Percentiles rank a stretch among this genome's conserved stretches.
Conservation (phyloP, 1,140 invertebrate genomes). For the Pseudomyrmex dendroicus region DNA sequence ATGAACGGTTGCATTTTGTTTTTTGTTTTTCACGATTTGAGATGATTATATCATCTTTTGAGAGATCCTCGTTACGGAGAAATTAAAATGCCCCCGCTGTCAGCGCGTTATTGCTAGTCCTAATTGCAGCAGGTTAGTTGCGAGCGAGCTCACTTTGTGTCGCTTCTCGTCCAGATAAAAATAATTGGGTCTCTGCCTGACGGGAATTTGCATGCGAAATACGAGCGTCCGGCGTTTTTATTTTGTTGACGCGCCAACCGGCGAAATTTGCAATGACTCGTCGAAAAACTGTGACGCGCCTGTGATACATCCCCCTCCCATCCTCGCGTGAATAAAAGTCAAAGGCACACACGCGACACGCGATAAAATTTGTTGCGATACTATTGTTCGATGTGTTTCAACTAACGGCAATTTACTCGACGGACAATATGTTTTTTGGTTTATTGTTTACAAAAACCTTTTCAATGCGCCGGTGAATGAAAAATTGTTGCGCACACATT, state of each 20-base stretch:
- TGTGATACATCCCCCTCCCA: not conserved
- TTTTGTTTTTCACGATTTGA: slow-evolving; percentile 7
- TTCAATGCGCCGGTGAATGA: slow-evolving; percentile 21
- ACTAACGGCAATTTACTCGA: slow-evolving; percentile 30
- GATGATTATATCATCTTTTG: slow-evolving; percentile 6
- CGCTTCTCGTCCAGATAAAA: slow-evolving; percentile 60
- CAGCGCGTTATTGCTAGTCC: slow-evolving; percentile 53
- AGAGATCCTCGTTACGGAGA: slow-evolving; percentile 55
- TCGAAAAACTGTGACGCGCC: slow-evolving; percentile 42
- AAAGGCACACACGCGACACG: slow-evolving; percentile 14
- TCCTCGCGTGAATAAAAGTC: slow-evolving; percentile 39
- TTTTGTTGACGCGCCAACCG: slow-evolving; percentile 47
- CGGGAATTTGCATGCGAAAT: slow-evolving; percentile 65
- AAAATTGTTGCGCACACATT: not conserved
- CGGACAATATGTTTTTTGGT: slow-evolving; percentile 33
- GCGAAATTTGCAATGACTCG: slow-evolving; percentile 39
- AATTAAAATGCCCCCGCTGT: slow-evolving; percentile 62
- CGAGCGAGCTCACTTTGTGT: slow-evolving; percentile 69
- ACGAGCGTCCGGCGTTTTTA: slow-evolving; percentile 61
- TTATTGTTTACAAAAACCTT: not conserved
- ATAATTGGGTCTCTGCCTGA: slow-evolving; percentile 64
- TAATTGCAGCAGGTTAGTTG: slow-evolving; percentile 65
- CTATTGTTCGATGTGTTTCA: slow-evolving; percentile 43
- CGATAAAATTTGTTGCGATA: slow-evolving; percentile 42
- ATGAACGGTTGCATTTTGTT: not conserved